Evolutionary conservation across 2,888 invertebrate species (phyloP).

Genomic region (Sarcophaga carnaria): DNA sequence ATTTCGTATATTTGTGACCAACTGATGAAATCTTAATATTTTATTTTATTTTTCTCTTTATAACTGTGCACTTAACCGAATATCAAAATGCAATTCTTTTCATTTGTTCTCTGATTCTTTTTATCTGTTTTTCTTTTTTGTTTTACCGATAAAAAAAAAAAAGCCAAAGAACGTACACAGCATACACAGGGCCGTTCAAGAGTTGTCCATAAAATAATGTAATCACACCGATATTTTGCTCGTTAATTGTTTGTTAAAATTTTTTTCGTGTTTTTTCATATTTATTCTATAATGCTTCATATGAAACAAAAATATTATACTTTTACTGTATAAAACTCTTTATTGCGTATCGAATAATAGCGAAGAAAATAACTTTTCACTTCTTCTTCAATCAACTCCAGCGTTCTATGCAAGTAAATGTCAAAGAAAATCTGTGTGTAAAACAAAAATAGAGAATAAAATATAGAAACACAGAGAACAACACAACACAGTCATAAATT

Average conservation of each 20-base stretch:
- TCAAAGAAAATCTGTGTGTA: conserved; percentile 29
- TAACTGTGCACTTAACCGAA: neutral
- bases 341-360: conserved; percentile 52
- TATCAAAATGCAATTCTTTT: neutral
- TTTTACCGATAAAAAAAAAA: no score
- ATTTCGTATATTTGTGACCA: conserved; percentile 4
- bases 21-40: neutral
- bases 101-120: conserved; percentile 7
- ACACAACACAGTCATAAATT: conserved; percentile 26
- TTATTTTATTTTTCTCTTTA: conserved; percentile 5
- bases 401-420: conserved; percentile 38
- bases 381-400: conserved; percentile 44
- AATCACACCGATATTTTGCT: conserved; percentile 21
- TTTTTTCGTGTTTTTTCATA: conserved; percentile 17
- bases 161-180: neutral
- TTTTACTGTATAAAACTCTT: conserved; percentile 59
- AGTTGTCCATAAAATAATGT: neutral
- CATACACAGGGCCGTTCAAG: neutral
- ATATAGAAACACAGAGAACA: conserved; percentile 31
- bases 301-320: conserved; percentile 25
- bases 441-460: conserved; percentile 45
- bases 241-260: neutral
- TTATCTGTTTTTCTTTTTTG: neutral
- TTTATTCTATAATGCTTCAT: conserved; percentile 40
- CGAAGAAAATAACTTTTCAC: conserved; percentile 33